These are phyloP conservation scores for Perodicticus potto DNA, from an alignment of 2,797 vertebrate genomes.

Conservation along the genomic window DNA sequence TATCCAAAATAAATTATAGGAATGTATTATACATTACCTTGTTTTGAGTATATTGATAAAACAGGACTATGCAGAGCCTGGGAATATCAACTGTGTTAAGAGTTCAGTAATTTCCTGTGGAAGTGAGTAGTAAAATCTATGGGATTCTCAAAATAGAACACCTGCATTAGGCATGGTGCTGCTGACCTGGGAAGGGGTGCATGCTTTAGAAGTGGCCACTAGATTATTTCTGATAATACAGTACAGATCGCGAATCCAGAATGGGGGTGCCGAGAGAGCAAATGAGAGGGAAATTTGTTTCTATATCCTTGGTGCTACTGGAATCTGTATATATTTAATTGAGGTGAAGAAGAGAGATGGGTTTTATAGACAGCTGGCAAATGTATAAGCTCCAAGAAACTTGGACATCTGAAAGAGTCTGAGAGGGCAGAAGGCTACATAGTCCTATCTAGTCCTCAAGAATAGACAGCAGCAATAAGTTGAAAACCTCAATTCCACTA, in stretches of 20 bases:
- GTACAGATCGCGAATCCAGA: background rate
- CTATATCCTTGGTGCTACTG: background rate
- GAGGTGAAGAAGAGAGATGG: background rate
- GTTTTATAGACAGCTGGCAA: background rate
- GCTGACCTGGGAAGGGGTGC: background rate
- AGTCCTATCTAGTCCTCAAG: background rate
- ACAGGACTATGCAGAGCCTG: background rate
- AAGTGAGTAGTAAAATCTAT: slow-evolving; percentile 28
- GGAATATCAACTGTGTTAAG: slow-evolving; percentile 12
- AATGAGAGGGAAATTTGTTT: background rate
- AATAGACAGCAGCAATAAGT: background rate
- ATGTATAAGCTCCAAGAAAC: background rate
- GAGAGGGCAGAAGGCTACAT: background rate
- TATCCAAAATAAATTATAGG: slow-evolving; percentile 26
- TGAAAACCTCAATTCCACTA: background rate
- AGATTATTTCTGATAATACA: background rate
- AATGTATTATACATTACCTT: background rate
- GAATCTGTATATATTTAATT: background rate
- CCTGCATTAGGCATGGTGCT: background rate
- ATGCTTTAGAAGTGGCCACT: background rate
- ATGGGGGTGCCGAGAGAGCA: background rate
- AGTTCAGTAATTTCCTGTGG: slow-evolving; percentile 14
- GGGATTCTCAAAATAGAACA: slow-evolving; percentile 8
- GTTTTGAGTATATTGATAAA: background rate
- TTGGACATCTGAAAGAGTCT: background rate